These are phyloP conservation scores for Charaxes varanes DNA, from an alignment of 1,140 invertebrate genomes.

Conservation along the genomic window DNA sequence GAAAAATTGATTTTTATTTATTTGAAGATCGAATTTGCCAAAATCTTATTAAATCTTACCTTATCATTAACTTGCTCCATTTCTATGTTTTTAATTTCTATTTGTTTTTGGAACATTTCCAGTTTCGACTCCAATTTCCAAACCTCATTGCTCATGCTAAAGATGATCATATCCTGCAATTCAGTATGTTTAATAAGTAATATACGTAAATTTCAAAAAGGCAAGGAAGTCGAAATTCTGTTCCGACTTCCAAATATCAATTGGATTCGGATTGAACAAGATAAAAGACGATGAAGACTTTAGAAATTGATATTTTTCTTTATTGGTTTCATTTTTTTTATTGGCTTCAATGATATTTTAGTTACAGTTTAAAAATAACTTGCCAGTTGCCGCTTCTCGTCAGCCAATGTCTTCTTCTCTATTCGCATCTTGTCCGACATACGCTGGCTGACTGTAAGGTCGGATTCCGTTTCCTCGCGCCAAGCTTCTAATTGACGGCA, in stretches of 20 bases:
- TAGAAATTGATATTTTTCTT: too few species aligned
- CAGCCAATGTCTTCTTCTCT: constrained; percentile 67
- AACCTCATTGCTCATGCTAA: constrained; percentile 72
- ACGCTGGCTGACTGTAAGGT: constrained; percentile 72
- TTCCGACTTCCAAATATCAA: too few species aligned
- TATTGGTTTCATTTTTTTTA: too few species aligned
- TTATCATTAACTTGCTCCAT: constrained; percentile 72
- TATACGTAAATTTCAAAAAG: too few species aligned
- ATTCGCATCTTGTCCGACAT: constrained; percentile 73
- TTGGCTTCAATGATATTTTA: too few species aligned
- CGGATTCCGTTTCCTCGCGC: constrained; percentile 73
- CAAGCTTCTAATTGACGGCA: constrained; percentile 70
- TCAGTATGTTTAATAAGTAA: background rate
- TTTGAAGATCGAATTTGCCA: too few species aligned
- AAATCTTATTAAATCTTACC: constrained; percentile 36
- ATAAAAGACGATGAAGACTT: too few species aligned
- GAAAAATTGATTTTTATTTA: too few species aligned
- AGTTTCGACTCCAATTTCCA: constrained; percentile 74
- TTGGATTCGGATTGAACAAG: too few species aligned
- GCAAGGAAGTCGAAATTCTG: too few species aligned
- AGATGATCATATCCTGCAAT: constrained; percentile 71
- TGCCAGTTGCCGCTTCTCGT: constrained; percentile 72
- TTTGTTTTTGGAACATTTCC: constrained; percentile 70
- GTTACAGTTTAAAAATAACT: too few species aligned
- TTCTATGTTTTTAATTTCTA: constrained; percentile 73